Percentiles rank a stretch among this genome's conserved stretches.
phyloP scores from a whole-genome alignment of 2,797 vertebrate genomes.

The Acanthopagrus latus region DNA sequence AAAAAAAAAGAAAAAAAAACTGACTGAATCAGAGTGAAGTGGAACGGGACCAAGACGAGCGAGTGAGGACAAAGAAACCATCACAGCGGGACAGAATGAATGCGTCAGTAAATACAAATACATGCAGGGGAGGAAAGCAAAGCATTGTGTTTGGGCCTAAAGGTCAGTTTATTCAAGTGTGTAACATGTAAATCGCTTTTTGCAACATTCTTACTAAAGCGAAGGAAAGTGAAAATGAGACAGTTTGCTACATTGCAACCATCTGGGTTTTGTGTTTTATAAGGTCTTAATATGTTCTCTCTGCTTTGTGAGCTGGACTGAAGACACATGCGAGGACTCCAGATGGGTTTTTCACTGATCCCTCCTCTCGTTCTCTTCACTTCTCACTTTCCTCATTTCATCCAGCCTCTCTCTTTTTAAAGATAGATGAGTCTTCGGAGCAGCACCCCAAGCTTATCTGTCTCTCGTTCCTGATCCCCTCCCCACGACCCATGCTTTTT shows the following conservation, averaged over 20 bases:
- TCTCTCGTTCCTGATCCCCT: slow-evolving; percentile 34
- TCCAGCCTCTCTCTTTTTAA: neutral
- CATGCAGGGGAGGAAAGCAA: slow-evolving; percentile 8
- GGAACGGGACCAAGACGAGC: slow-evolving; percentile 24
- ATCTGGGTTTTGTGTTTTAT: slow-evolving; percentile 36
- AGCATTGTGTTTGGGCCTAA: neutral
- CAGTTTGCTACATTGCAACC: neutral
- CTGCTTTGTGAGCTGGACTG: slow-evolving; percentile 29
- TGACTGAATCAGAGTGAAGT: slow-evolving; percentile 28
- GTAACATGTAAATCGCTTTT: neutral
- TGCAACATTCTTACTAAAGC: neutral
- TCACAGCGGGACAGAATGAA: slow-evolving; percentile 18
- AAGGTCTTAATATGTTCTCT: slow-evolving; percentile 16
- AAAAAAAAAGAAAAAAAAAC: neutral
- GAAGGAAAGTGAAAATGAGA: neutral
- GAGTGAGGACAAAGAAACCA: slow-evolving; percentile 33
- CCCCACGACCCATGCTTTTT: neutral
- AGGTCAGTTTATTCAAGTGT: slow-evolving; percentile 13
- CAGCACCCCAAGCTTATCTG: slow-evolving; percentile 22
- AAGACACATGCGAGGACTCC: slow-evolving; percentile 24
- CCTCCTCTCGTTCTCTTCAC: neutral
- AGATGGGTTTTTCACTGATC: slow-evolving; percentile 35
- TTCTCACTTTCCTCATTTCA: slow-evolving; percentile 16
- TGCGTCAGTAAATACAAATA: slow-evolving; percentile 5
- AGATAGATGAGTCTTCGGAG: slow-evolving; percentile 35